These are phyloP conservation scores for Lasioglossum pauxillum DNA, from an alignment of 2,888 invertebrate genomes.

Conservation along the genomic window DNA sequence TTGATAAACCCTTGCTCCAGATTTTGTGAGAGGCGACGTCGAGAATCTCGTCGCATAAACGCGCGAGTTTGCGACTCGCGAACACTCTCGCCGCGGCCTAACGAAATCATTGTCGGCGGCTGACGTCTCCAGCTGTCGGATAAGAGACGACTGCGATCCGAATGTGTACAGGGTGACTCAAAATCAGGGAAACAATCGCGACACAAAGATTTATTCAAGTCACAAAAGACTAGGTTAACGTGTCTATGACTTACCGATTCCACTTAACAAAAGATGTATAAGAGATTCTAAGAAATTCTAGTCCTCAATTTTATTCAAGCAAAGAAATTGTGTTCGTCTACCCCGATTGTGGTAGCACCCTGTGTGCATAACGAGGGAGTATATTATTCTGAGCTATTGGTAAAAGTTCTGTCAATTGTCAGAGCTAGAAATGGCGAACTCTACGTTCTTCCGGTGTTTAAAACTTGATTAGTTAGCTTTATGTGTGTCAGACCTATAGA, in stretches of 20 bases:
- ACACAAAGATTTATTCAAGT: neutral
- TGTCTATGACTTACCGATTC: neutral
- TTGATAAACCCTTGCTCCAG: slow-evolving; percentile 42
- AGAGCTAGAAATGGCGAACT: neutral
- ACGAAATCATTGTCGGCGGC: slow-evolving; percentile 17
- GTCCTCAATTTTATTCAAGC: no score
- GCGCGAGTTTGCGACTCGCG: slow-evolving; percentile 12
- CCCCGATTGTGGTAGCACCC: neutral
- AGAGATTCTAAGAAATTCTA: neutral
- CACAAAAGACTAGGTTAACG: neutral
- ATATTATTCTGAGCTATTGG: neutral
- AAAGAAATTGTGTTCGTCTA: neutral
- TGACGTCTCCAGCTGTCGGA: slow-evolving; percentile 3
- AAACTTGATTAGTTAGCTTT: neutral
- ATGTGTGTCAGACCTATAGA: neutral
- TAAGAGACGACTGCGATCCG: neutral
- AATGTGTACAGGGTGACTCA: neutral
- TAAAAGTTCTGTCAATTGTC: neutral
- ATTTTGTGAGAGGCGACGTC: slow-evolving; percentile 22
- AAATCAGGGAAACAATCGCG: neutral
- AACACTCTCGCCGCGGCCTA: slow-evolving; percentile 16
- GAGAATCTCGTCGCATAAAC: slow-evolving; percentile 10
- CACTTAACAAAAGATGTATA: neutral
- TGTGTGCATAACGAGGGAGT: neutral
- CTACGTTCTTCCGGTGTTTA: neutral